Conservation (phyloP, 2,888 invertebrate species). For the Polyommatus iphigenia region DNA sequence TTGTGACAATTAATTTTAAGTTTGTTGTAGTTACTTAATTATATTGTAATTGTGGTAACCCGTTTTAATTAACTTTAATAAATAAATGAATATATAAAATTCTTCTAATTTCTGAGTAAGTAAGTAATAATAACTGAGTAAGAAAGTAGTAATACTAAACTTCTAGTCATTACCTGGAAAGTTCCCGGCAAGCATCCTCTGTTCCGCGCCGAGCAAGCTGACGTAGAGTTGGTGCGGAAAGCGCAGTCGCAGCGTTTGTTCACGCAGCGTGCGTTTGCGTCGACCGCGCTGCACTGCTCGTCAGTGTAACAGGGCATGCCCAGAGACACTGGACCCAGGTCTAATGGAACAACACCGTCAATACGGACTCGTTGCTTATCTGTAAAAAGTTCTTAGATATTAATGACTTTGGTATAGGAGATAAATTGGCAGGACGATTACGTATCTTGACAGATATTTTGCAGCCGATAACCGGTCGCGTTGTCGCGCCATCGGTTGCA, state of each 20-base stretch:
- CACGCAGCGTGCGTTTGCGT: conserved; percentile 87
- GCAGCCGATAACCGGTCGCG: neutral
- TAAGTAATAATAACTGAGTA: too few relatives aligned
- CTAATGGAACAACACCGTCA: conserved; percentile 60
- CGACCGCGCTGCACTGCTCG: conserved; percentile 89
- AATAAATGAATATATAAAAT: too few relatives aligned
- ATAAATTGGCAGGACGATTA: neutral
- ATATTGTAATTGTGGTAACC: too few relatives aligned
- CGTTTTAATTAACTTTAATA: too few relatives aligned
- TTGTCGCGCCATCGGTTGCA: too few relatives aligned
- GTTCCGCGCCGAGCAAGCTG: conserved; percentile 84
- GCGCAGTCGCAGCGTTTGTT: conserved; percentile 89
- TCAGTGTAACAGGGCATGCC: conserved; percentile 88
- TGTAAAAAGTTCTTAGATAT: conserved; percentile 45
- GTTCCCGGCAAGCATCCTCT: conserved; percentile 92
- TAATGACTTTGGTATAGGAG: neutral
- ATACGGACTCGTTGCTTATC: conserved; percentile 69
- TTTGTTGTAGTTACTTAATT: too few relatives aligned
- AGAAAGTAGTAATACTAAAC: too few relatives aligned
- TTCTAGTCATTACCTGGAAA: conserved; percentile 83
- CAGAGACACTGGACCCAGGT: conserved; percentile 83
- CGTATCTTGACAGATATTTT: neutral
- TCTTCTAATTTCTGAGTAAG: too few relatives aligned
- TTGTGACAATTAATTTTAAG: too few relatives aligned
- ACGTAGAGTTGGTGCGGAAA: conserved; percentile 78